Evolutionary conservation across 2,113 vertebrate species (phyloP).

Genomic region (Callipepla squamata): DNA sequence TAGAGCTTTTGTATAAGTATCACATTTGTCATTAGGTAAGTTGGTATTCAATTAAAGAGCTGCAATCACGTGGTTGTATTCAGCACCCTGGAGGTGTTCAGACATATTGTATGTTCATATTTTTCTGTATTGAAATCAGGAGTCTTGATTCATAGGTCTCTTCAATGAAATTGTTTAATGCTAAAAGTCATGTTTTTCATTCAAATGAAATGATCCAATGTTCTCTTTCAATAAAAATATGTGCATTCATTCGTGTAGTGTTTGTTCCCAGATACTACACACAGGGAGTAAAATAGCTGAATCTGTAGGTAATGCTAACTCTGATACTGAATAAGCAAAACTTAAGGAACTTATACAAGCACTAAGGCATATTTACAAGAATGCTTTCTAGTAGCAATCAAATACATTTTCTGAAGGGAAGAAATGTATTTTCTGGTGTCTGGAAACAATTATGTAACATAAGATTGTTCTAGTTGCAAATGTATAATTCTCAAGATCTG

Average conservation of each 20-base stretch:
- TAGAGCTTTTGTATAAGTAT: background rate
- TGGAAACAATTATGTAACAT: background rate
- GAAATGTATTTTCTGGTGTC: background rate
- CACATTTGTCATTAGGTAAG: background rate
- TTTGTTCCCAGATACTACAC: constrained; percentile 3
- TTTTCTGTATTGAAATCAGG: background rate
- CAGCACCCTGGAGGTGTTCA: background rate
- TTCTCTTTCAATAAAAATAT: constrained; percentile 2
- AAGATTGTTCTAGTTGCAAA: constrained; percentile 25
- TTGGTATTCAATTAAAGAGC: background rate
- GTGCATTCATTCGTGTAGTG: background rate
- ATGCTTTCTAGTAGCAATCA: background rate
- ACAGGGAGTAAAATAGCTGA: background rate
- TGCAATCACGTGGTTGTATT: background rate
- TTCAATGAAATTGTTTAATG: background rate
- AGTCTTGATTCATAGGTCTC: constrained; percentile 22
- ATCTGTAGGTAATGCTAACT: background rate
- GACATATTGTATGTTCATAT: background rate
- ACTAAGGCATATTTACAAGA: background rate
- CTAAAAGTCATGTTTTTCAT: background rate
- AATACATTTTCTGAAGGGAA: constrained; percentile 18
- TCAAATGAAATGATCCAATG: background rate
- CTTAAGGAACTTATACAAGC: background rate
- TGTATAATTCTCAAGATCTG: background rate
- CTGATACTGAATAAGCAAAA: constrained; percentile 13